Conservation (phyloP, 2,797 vertebrate species). For the Hippoglossus hippoglossus region DNA sequence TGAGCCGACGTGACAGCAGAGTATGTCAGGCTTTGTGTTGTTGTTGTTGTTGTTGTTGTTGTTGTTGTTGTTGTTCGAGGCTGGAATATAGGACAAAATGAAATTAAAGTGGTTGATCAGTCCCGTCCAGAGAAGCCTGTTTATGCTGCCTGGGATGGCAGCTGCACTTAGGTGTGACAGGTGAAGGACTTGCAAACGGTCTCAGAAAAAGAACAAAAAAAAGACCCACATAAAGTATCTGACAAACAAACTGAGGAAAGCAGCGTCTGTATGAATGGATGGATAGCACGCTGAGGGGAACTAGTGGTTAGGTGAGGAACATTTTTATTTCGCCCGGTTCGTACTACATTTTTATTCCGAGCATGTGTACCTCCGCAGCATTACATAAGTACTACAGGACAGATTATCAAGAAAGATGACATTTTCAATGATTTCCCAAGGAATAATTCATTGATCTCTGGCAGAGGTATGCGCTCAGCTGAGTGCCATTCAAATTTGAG, state of each 20-base stretch:
- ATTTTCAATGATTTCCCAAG: too few relatives aligned
- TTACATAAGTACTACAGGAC: too few relatives aligned
- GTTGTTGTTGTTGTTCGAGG: not conserved
- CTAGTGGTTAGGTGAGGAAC: not conserved
- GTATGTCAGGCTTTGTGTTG: not conserved
- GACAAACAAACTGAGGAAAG: not conserved
- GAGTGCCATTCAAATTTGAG: too few relatives aligned
- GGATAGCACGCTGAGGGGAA: not conserved
- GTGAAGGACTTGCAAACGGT: not conserved
- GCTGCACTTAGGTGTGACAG: conserved; percentile 2
- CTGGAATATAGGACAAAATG: not conserved
- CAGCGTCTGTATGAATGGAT: not conserved
- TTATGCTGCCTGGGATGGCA: not conserved
- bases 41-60: too few relatives aligned
- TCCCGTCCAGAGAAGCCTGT: not conserved
- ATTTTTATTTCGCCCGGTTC: too few relatives aligned
- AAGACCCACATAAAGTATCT: not conserved
- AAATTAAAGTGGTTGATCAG: not conserved
- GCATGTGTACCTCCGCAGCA: too few relatives aligned
- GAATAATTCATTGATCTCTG: too few relatives aligned
- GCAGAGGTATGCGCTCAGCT: too few relatives aligned
- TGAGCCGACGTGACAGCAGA: not conserved
- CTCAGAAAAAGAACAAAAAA: not conserved
- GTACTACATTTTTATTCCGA: too few relatives aligned
- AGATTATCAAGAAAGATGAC: too few relatives aligned